Base-by-base conservation (phyloP, 2,888 invertebrate species). In the Proisotoma minuta region DNA sequence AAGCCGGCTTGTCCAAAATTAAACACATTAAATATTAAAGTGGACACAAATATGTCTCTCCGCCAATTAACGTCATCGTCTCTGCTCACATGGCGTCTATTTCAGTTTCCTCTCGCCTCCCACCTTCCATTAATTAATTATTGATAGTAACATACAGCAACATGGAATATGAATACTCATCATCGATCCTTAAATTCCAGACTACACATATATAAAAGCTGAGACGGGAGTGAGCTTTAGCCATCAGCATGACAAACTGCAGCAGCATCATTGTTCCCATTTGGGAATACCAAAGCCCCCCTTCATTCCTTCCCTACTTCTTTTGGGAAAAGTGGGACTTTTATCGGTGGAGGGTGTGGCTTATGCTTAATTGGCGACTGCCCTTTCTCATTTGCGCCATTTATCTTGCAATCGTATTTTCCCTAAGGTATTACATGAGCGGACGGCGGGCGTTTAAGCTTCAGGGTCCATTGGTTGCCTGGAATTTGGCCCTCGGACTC, bases 371-470 rank as follows among this genome's bases (percentile, higher is more conserved):
- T 79, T 98, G 97, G 97, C 91, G 90, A 63, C 85, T 88, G 77
- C 89, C 91, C 57, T 91, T 95, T 79, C 92, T 93, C 76, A 88
- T 87, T 77, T 84, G 89, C 68, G 90, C 89, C 70, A 82, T 89
- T 72, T 99, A 98, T 78, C 90, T 98, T 86, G 83, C 91, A 68
- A 83, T 93, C 66, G 92, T 99, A 75, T 97, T 95, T 79, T 89
- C 89, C 69, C 93, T 94, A 50, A 92, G 93, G 78, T 86, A 89
- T 76, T 87, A 88, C 76, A 99, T 99, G 98, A 88, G 89, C 78
- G 86, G 85, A 76, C 84, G 96, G 74, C 88, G 89, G 68, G 86
- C 90, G 80, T 96, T 90, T 79, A 89, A 93, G 76, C 82, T 99
- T 54, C 84, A 92, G 68, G 87, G 89, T 24, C 86, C 89, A 22